Conservation (phyloP, 2,797 vertebrate species). For the Caiman crocodilus region DNA sequence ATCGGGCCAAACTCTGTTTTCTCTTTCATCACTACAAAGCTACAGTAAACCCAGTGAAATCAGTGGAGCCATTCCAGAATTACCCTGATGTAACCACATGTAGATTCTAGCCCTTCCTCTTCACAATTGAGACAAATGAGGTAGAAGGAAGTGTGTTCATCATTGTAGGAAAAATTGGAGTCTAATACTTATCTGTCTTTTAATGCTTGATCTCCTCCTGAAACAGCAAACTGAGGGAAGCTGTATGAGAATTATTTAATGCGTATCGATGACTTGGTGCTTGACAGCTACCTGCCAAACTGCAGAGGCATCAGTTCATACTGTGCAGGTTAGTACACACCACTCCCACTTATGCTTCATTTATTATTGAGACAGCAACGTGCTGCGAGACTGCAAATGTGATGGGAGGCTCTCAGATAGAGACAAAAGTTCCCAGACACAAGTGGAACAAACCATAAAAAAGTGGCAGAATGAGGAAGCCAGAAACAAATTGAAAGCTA, state of each 20-base stretch:
- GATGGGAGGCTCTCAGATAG: background rate
- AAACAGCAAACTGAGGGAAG: background rate
- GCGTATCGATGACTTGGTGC: background rate
- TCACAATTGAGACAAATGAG: background rate
- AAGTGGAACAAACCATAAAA: background rate
- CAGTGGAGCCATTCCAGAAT: background rate
- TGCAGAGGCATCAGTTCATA: background rate
- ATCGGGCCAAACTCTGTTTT: background rate
- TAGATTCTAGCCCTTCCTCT: background rate
- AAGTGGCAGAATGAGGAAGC: background rate
- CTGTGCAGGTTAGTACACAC: background rate
- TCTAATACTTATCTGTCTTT: background rate
- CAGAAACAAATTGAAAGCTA: background rate
- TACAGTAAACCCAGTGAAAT: background rate
- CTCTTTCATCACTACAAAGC: background rate
- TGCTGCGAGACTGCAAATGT: background rate
- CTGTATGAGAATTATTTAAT: background rate
- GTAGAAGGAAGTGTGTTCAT: background rate
- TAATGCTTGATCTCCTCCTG: background rate
- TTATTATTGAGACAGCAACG: background rate
- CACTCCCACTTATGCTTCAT: background rate
- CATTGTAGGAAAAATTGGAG: background rate
- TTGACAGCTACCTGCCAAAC: background rate
- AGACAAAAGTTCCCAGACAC: background rate
- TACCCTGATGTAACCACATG: background rate